A percentile compares a stretch with the other conserved stretches of the same genome.
Evolutionary conservation across 2,888 invertebrate species (phyloP).

Genomic region (Erpobdella octoculata): DNA sequence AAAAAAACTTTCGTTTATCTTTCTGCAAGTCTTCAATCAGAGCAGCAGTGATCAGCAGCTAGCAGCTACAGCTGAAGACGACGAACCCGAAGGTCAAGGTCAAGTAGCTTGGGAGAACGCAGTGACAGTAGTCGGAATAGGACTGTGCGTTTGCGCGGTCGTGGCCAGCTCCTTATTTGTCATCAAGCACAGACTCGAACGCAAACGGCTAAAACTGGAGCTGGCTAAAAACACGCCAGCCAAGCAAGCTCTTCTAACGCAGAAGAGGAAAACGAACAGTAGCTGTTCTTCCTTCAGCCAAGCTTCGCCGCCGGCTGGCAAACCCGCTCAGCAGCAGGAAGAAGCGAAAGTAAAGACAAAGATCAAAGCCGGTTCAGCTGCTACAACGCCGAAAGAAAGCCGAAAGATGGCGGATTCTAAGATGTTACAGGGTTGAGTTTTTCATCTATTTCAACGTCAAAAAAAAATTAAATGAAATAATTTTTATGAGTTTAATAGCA

Average conservation of each 20-base stretch:
- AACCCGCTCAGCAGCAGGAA: not conserved
- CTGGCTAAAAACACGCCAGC: conserved; percentile 29
- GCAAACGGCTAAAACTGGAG: conserved; percentile 36
- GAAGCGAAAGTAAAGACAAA: not conserved
- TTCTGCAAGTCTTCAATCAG: no score
- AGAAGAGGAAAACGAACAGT: not conserved
- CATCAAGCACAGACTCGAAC: conserved; percentile 42
- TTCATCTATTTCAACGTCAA: no score
- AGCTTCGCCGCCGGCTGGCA: not conserved
- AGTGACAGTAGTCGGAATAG: conserved; percentile 46
- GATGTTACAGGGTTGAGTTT: conserved; percentile 3
- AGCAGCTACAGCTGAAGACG: not conserved
- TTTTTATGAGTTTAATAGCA: no score
- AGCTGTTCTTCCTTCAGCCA: conserved; percentile 9
- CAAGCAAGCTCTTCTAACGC: conserved; percentile 33
- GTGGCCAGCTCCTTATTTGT: conserved; percentile 42
- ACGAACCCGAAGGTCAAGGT: not conserved
- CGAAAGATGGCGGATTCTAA: not conserved
- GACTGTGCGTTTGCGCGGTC: conserved; percentile 44
- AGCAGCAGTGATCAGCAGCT: no score
- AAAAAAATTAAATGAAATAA: no score
- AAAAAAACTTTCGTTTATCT: not conserved
- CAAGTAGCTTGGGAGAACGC: conserved; percentile 42
- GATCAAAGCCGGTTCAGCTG: not conserved
- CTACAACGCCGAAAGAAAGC: not conserved